These are phyloP conservation scores for Steinernema feltiae DNA, from an alignment of 1,140 invertebrate species.

Conservation along the genomic window DNA sequence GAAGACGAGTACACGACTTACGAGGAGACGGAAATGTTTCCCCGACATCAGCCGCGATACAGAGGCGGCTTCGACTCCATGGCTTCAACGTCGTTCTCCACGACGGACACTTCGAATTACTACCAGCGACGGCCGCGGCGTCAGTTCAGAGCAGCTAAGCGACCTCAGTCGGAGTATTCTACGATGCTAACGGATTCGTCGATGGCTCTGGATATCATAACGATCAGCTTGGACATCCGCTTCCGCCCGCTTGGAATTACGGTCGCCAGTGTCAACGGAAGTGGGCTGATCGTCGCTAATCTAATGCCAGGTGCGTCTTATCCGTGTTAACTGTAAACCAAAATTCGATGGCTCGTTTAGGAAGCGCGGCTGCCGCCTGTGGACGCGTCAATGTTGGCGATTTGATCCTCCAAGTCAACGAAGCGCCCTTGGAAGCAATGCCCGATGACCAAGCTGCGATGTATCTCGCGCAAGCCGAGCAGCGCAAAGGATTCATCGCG, in stretches of 20 bases:
- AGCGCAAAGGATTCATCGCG: neutral
- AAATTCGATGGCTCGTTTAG: neutral
- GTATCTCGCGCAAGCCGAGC: neutral
- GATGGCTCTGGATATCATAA: neutral
- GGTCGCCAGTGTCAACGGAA: constrained; percentile 3
- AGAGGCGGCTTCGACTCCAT: neutral
- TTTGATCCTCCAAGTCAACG: neutral
- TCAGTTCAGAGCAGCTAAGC: neutral
- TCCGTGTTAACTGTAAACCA: neutral
- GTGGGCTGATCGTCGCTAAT: constrained; percentile 6
- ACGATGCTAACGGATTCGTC: neutral
- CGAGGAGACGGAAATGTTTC: neutral
- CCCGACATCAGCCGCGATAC: neutral
- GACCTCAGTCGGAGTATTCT: constrained; percentile 14
- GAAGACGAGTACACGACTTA: constrained; percentile 3
- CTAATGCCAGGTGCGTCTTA: neutral
- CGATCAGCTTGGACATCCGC: neutral
- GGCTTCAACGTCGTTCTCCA: constrained; percentile 3
- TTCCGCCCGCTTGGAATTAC: neutral
- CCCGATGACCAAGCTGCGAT: neutral
- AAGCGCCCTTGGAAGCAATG: neutral
- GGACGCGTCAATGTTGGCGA: neutral
- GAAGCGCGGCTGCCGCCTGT: neutral
- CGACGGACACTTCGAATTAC: neutral
- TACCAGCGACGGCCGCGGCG: neutral